Conservation (phyloP, 2,797 vertebrate species). For the Chaetodon trifasciatus region DNA sequence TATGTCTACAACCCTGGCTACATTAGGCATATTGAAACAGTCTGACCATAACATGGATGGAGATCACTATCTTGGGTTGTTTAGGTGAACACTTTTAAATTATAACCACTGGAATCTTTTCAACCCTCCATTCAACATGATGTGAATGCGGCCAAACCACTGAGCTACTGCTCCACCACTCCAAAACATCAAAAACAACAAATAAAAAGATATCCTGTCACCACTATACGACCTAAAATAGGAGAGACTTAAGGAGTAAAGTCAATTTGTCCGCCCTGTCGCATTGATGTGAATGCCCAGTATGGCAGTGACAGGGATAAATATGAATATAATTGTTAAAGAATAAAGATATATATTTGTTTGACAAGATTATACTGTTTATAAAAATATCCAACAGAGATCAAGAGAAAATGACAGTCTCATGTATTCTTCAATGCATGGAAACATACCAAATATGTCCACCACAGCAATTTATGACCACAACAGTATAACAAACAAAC, state of each 20-base stretch:
- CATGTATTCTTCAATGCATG: conserved; percentile 51
- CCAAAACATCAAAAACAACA: conserved; percentile 9
- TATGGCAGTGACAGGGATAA: conserved; percentile 39
- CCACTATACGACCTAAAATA: conserved; percentile 2
- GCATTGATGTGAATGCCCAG: conserved; percentile 29
- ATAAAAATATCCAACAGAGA: conserved; percentile 50
- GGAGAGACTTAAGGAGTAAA: background rate
- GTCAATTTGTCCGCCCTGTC: conserved; percentile 38
- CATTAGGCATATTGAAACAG: background rate
- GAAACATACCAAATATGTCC: conserved; percentile 67
- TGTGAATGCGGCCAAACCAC: conserved; percentile 10
- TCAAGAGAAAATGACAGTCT: conserved; percentile 65
- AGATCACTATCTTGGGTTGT: conserved; percentile 9
- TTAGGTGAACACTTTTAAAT: conserved; percentile 1
- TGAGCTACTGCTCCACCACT: background rate
- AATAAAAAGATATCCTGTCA: background rate
- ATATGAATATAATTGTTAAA: conserved; percentile 39
- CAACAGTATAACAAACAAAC: conserved; percentile 72
- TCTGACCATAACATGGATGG: conserved; percentile 3
- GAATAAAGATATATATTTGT: conserved; percentile 51
- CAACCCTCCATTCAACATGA: background rate
- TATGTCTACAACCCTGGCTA: background rate
- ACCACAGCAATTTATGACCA: conserved; percentile 65
- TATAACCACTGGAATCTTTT: conserved; percentile 17
- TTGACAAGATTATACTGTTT: conserved; percentile 56